A percentile compares a stretch with the other conserved stretches of the same genome.
These are phyloP conservation scores for Acanthosepion pharaonis DNA, from an alignment of 2,888 invertebrate species.

Conservation along the genomic window DNA sequence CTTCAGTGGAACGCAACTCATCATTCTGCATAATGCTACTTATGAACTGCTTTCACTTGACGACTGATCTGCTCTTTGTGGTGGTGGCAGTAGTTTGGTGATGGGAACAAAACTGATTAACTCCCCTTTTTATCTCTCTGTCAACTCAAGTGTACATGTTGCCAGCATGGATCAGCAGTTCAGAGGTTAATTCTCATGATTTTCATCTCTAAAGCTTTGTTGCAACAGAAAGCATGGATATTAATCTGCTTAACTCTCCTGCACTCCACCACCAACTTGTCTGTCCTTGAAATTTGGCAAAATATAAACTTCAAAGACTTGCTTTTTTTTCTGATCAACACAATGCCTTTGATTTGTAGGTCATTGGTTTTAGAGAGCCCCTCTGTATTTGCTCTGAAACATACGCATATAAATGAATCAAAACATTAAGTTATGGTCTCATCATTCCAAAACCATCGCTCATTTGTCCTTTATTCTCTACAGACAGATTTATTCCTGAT, in stretches of 20 bases:
- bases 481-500: constrained; percentile 18
- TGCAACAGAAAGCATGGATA: constrained; percentile 33
- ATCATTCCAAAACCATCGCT: constrained; percentile 33
- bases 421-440: constrained; percentile 33
- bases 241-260: constrained; percentile 14
- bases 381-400: neutral
- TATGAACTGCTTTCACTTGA: neutral
- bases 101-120: constrained; percentile 22
- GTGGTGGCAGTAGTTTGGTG: constrained; percentile 18
- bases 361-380: constrained; percentile 33
- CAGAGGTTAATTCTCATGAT: neutral
- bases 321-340: neutral
- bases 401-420: constrained; percentile 18
- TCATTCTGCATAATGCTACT: neutral
- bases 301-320: constrained; percentile 6
- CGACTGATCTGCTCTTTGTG: constrained; percentile 21
- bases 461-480: constrained; percentile 4
- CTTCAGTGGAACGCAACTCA: constrained; percentile 18
- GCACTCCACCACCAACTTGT: neutral
- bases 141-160: constrained; percentile 11
- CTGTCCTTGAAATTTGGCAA: constrained; percentile 13
- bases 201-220: neutral
- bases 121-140: constrained; percentile 33
- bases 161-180: constrained; percentile 21
- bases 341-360: constrained; percentile 15